Evolutionary conservation across 2,888 invertebrate species (phyloP).

Genomic region (Balanococcus diminutus): DNA sequence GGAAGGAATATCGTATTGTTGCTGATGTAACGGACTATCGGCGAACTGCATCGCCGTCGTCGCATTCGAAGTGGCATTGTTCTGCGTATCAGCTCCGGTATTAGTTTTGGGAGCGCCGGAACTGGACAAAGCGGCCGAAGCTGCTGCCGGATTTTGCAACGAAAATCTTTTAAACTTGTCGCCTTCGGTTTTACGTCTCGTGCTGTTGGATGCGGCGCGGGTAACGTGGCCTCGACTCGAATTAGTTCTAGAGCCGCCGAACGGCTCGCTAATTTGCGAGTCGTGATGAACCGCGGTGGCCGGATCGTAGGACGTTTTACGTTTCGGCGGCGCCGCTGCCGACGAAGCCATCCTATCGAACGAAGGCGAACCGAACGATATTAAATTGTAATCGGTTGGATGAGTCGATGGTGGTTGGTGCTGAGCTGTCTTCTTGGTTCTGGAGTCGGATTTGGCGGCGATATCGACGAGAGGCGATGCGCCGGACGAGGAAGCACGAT

Average conservation of each 20-base stretch:
- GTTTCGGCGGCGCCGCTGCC: background rate
- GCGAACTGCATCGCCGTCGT: background rate
- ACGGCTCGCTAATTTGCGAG: background rate
- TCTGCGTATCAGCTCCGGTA: background rate
- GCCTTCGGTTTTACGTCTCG: constrained; percentile 2
- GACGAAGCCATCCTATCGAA: background rate
- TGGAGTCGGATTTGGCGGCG: background rate
- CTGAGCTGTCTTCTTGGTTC: background rate
- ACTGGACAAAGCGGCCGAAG: background rate
- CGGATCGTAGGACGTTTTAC: background rate
- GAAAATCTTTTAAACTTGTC: constrained; percentile 49
- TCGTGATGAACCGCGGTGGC: background rate
- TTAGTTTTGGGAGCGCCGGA: background rate
- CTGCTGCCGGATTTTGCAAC: background rate
- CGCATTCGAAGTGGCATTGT: background rate
- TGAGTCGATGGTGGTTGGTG: background rate
- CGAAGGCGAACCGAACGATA: constrained; percentile 1
- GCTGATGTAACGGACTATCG: background rate
- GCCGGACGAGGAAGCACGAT: background rate
- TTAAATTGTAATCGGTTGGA: background rate
- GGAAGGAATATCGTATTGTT: constrained; percentile 44
- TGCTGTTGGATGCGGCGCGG: background rate
- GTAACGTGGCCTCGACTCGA: background rate
- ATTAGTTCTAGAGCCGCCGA: background rate
- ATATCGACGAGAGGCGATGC: background rate